Evolutionary conservation across 92 coral and sea anemone species (phyloP).

Genomic region (Metridium senile): DNA sequence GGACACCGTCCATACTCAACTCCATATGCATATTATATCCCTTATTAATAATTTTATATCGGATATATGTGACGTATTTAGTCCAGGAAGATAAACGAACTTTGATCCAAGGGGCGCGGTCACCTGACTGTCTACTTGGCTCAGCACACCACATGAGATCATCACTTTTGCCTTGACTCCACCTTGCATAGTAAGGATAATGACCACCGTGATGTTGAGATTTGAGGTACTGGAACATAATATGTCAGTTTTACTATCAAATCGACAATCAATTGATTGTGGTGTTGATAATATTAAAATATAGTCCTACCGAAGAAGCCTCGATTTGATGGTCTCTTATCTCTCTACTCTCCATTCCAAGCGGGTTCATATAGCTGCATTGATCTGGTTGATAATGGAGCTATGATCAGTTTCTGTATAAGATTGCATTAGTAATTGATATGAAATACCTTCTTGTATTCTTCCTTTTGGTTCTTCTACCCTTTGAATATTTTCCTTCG

Average conservation of each 20-base stretch:
- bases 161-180: slow-evolving; percentile 1
- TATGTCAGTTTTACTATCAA: no score
- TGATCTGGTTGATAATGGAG: slow-evolving; percentile 10
- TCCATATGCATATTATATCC: slow-evolving; percentile 21
- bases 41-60: background rate
- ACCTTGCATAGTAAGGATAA: slow-evolving; percentile 27
- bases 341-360: slow-evolving; percentile 41
- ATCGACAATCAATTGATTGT: no score
- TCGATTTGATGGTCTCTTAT: slow-evolving; percentile 42
- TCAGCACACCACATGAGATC: slow-evolving; percentile 35
- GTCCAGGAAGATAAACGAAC: slow-evolving; percentile 34
- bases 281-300: no score
- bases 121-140: background rate
- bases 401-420: background rate
- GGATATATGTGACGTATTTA: slow-evolving; percentile 25
- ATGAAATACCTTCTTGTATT: slow-evolving; percentile 22
- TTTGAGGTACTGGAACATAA: slow-evolving; percentile 1
- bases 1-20: slow-evolving; percentile 30
- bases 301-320: slow-evolving; percentile 44
- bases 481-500: slow-evolving; percentile 22
- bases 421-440: background rate
- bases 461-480: slow-evolving; percentile 17
- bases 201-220: background rate
- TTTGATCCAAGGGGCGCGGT: slow-evolving; percentile 30
- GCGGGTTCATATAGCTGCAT: slow-evolving; percentile 34